These are phyloP conservation scores for Rhadina sibilatrix DNA, from an alignment of 2,113 vertebrate species.

Conservation along the genomic window DNA sequence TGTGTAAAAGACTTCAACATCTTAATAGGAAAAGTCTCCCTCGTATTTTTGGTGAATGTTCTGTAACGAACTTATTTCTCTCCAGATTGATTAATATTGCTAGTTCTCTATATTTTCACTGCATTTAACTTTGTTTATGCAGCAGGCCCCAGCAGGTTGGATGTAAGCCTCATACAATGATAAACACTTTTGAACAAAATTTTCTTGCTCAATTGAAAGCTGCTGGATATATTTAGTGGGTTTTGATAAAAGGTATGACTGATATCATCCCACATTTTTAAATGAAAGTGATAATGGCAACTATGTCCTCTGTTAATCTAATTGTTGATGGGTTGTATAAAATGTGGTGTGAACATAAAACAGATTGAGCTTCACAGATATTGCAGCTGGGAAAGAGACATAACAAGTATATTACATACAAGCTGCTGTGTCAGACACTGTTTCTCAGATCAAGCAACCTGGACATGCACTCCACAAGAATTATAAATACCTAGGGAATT, in stretches of 20 bases:
- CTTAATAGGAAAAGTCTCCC: not conserved
- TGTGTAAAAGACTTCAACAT: not conserved
- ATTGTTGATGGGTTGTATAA: not conserved
- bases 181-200: not conserved
- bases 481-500: not conserved
- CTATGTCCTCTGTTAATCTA: not conserved
- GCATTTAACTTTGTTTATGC: not conserved
- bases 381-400: not conserved
- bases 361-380: not conserved
- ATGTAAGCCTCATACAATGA: not conserved
- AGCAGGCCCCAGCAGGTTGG: not conserved
- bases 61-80: not conserved
- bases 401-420: not conserved
- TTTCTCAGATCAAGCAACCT: not conserved
- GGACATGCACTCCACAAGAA: not conserved
- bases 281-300: not conserved
- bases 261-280: not conserved
- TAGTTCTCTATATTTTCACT: not conserved
- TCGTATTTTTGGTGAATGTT: not conserved
- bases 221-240: not conserved
- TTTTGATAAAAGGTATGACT: not conserved
- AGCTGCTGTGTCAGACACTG: not conserved
- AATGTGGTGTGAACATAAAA: not conserved
- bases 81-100: not conserved
- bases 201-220: not conserved